Percentiles rank a stretch among this genome's conserved stretches.
phyloP scores from a whole-genome alignment of 1,140 invertebrate species.

The Aphelenchoides fujianensis region DNA sequence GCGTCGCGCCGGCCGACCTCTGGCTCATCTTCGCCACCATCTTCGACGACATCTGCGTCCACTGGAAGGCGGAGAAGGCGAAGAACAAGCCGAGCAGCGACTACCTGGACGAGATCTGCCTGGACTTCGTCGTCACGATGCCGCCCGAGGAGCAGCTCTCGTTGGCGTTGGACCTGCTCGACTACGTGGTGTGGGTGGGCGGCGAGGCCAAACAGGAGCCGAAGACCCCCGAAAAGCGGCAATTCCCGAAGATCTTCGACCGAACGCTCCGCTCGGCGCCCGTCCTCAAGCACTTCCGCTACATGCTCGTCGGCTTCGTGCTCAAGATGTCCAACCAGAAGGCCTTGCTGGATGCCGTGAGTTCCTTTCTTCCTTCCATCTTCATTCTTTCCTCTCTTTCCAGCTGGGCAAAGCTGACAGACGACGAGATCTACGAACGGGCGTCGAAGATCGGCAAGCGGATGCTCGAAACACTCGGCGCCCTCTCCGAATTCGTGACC shows the following conservation, averaged over 20 bases:
- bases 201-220: constrained; percentile 20
- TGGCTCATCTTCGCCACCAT: constrained; percentile 34
- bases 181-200: constrained; percentile 31
- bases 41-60: constrained; percentile 36
- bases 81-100: constrained; percentile 25
- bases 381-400: not conserved
- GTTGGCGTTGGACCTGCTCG: constrained; percentile 26
- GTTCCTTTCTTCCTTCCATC: too few relatives aligned
- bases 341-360: constrained; percentile 26
- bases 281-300: constrained; percentile 32
- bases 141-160: constrained; percentile 33
- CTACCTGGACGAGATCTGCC: constrained; percentile 26
- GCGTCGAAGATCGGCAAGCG: constrained; percentile 25
- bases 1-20: constrained; percentile 19
- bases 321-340: constrained; percentile 28
- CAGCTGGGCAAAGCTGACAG: constrained; percentile 18
- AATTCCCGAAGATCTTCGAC: constrained; percentile 26
- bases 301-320: constrained; percentile 37
- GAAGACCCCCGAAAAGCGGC: not conserved
- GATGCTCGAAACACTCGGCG: constrained; percentile 11
- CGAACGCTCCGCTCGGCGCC: constrained; percentile 10
- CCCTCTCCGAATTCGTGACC: constrained; percentile 25
- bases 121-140: constrained; percentile 28
- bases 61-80: constrained; percentile 28
- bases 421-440: constrained; percentile 35